A percentile compares a stretch with the other conserved stretches of the same genome.
Evolutionary conservation across 92 coral and sea anemone species (phyloP).

Genomic region (Porites lobata): DNA sequence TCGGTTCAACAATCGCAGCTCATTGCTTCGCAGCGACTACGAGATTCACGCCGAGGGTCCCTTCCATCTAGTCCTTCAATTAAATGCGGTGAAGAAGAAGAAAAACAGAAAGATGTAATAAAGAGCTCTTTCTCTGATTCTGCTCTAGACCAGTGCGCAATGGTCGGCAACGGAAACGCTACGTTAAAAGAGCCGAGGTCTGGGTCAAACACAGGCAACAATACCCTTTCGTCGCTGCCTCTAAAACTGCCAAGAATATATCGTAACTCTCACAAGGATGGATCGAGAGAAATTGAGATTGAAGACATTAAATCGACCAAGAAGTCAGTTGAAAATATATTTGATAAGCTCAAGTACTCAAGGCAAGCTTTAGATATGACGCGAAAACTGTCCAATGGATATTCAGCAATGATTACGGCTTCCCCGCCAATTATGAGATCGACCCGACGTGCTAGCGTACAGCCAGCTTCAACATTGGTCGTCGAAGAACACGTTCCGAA

Average conservation of each 20-base stretch:
- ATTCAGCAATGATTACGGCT: conserved; percentile 3
- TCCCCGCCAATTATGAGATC: conserved; percentile 17
- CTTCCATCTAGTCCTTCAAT: conserved; percentile 15
- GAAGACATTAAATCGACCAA: conserved; percentile 9
- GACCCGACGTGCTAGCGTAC: conserved; percentile 32
- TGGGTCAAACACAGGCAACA: not conserved
- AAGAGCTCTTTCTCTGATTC: conserved; percentile 44
- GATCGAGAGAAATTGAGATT: conserved; percentile 3
- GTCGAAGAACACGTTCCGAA: conserved; percentile 16
- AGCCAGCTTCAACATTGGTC: not conserved
- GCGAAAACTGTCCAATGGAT: conserved; percentile 17
- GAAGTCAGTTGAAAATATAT: not conserved
- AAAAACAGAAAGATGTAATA: not conserved
- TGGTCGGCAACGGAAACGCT: not conserved
- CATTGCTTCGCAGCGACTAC: conserved; percentile 26
- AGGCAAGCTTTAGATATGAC: conserved; percentile 23
- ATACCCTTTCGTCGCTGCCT: not conserved
- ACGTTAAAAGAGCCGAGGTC: not conserved
- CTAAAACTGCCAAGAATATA: conserved; percentile 38
- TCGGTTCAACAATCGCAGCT: conserved; percentile 40
- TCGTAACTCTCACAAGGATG: conserved; percentile 11
- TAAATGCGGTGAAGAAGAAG: not conserved
- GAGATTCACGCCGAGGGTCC: conserved; percentile 40
- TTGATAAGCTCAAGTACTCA: conserved; percentile 17
- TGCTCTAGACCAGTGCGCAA: conserved; percentile 18